phyloP scores from a whole-genome alignment of 2,113 vertebrate genomes.

The Apaloderma vittatum region DNA sequence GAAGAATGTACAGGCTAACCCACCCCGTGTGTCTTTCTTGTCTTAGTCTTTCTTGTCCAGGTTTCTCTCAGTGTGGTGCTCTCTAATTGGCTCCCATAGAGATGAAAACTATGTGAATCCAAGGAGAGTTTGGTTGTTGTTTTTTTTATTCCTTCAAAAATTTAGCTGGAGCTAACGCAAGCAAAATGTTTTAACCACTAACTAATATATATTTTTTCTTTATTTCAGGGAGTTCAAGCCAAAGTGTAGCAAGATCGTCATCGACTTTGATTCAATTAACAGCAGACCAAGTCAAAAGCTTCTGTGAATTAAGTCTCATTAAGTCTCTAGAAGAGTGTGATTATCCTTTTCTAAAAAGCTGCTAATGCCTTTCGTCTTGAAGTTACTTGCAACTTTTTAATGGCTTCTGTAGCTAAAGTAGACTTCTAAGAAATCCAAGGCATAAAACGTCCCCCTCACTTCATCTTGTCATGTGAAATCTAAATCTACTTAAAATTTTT shows the following conservation, averaged over 20 bases:
- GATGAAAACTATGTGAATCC: constrained; percentile 68
- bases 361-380: constrained; percentile 74
- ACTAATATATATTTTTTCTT: constrained; percentile 49
- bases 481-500: constrained; percentile 15
- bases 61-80: constrained; percentile 72
- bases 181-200: constrained; percentile 68
- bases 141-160: constrained; percentile 46
- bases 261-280: constrained; percentile 90
- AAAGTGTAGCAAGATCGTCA: constrained; percentile 84
- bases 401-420: constrained; percentile 37
- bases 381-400: constrained; percentile 74
- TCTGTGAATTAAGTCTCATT: constrained; percentile 73
- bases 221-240: constrained; percentile 86
- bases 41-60: constrained; percentile 71
- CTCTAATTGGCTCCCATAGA: constrained; percentile 81
- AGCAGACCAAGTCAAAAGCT: constrained; percentile 72
- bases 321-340: constrained; percentile 58
- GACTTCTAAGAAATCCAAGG: constrained; percentile 45
- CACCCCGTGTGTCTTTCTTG: constrained; percentile 70
- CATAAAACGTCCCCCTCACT: neutral
- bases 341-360: constrained; percentile 71
- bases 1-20: constrained; percentile 47
- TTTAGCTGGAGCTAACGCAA: constrained; percentile 70
- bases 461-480: constrained; percentile 27
- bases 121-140: neutral